Evolutionary conservation across 2,113 vertebrate genomes (phyloP).

Genomic region (Agelaius tricolor): DNA sequence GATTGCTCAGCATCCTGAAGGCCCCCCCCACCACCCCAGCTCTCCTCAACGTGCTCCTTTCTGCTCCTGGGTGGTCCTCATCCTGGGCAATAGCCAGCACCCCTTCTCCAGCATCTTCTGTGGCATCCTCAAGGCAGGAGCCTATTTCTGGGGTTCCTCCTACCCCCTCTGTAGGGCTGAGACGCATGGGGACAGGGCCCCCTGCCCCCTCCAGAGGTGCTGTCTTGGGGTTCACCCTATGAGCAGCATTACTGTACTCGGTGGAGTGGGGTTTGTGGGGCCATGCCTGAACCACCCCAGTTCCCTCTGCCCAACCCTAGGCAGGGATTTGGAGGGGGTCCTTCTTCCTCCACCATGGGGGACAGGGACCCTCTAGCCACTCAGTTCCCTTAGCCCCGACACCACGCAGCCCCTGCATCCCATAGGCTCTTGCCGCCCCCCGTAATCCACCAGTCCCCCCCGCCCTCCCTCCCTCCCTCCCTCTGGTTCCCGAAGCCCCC

Average conservation of each 20-base stretch:
- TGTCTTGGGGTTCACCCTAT: background rate
- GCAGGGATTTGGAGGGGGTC: too few species aligned
- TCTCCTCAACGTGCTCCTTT: background rate
- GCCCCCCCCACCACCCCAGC: accelerated
- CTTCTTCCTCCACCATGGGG: background rate
- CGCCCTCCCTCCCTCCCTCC: background rate
- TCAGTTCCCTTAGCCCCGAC: background rate
- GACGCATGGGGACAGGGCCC: accelerated
- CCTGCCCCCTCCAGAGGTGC: background rate
- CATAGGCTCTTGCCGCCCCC: background rate
- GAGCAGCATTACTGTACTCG: background rate
- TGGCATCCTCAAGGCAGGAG: background rate
- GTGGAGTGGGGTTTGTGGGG: background rate
- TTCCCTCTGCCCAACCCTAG: background rate
- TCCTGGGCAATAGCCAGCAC: background rate
- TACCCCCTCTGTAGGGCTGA: background rate
- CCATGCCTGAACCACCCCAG: accelerated
- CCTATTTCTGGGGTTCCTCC: background rate
- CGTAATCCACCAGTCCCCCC: background rate
- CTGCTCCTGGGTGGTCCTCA: background rate
- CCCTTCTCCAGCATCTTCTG: background rate
- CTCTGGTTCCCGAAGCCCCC: background rate
- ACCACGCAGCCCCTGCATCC: background rate
- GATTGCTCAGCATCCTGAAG: background rate
- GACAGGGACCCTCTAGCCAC: background rate